Conservation (phyloP, 2,888 invertebrate species). For the Microctonus aethiopoides region DNA sequence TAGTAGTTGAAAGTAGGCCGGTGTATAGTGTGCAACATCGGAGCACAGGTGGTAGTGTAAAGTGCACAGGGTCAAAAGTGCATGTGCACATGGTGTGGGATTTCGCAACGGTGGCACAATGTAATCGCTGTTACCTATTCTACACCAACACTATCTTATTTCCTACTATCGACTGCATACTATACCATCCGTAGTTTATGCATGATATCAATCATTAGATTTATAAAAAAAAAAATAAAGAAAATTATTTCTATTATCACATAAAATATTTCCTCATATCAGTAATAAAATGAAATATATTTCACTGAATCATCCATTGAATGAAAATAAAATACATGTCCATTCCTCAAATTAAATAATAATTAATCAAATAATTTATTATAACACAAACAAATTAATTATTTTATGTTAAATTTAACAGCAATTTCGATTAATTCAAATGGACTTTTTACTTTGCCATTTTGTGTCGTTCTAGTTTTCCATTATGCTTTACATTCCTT, state of each 20-base stretch:
- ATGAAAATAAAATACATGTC: too few relatives aligned
- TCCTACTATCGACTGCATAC: neutral
- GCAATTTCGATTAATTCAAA: neutral
- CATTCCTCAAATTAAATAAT: too few relatives aligned
- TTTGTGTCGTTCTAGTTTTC: neutral
- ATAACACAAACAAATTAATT: too few relatives aligned
- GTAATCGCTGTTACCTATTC: neutral
- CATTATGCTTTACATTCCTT: neutral
- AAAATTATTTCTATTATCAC: too few relatives aligned
- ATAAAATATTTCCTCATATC: too few relatives aligned
- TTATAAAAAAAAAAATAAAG: neutral
- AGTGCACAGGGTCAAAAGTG: slow-evolving; percentile 7
- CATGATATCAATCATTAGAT: neutral
- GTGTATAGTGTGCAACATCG: neutral
- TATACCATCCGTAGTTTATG: neutral
- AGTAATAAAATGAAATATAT: too few relatives aligned
- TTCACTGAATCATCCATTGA: too few relatives aligned
- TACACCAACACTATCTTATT: neutral
- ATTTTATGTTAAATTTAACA: too few relatives aligned
- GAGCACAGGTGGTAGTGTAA: neutral
- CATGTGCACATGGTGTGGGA: neutral
- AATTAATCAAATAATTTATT: too few relatives aligned
- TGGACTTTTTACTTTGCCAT: neutral
- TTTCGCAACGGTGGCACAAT: neutral
- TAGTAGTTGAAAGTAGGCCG: slow-evolving; percentile 2